Conservation (phyloP, 2,113 vertebrate species). For the Hiodon alosoides region DNA sequence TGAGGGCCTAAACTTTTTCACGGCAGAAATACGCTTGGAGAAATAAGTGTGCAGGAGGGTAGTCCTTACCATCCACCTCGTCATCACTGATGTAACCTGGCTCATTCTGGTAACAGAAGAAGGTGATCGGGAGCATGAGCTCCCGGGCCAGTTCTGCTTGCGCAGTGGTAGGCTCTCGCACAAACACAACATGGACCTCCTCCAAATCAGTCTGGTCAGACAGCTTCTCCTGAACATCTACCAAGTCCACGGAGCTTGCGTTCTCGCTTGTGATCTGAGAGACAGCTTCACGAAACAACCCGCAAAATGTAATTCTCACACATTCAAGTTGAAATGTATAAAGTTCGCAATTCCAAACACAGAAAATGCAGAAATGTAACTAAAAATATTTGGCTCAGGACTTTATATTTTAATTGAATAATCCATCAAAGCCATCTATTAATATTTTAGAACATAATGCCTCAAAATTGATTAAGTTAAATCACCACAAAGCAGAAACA, state of each 20-base stretch:
- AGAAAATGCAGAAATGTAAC: neutral
- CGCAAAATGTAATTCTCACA: neutral
- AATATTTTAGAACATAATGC: neutral
- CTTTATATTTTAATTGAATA: neutral
- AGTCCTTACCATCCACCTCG: constrained; percentile 73
- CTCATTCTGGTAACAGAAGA: constrained; percentile 92
- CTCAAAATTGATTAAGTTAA: too few species aligned
- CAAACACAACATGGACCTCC: constrained; percentile 76
- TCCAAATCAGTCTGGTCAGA: constrained; percentile 45
- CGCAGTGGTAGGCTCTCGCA: constrained; percentile 73
- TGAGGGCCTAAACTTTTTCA: too few species aligned
- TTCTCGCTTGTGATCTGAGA: constrained; percentile 23
- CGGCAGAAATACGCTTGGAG: too few species aligned
- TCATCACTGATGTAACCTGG: constrained; percentile 82
- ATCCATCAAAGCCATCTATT: neutral
- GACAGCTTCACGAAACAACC: constrained; percentile 32
- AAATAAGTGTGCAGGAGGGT: neutral
- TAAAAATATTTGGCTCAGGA: neutral
- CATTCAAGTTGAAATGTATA: neutral
- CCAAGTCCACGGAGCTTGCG: neutral
- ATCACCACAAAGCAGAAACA: neutral
- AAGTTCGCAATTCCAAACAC: neutral
- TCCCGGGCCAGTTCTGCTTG: constrained; percentile 74
- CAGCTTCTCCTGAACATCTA: neutral
- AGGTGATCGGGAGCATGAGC: constrained; percentile 80